Evolutionary conservation across 2,797 vertebrate species (phyloP), one percentile per base, ranked within the genome.

Genomic region (Calcarius lapponicus): DNA sequence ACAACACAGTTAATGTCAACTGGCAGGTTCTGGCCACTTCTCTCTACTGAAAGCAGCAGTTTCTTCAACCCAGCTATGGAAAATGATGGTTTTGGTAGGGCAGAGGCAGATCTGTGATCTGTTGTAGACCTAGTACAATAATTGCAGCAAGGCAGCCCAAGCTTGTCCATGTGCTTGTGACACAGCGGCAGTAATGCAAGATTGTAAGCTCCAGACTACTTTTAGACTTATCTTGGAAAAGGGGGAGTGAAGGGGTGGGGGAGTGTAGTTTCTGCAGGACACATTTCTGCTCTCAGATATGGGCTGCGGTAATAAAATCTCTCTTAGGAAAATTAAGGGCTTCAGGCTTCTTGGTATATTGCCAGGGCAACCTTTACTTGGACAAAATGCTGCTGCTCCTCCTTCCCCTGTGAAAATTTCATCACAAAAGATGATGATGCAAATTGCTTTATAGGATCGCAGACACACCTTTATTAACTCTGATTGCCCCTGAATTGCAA

Each of bases 401-500:
- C 86, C 71, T 95, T 87, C 28, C 29, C 73, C 64, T 65, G 61
- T 71, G 66, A 94, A 96, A 94, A 94, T 93, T 95, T 94, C 92
- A 90, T 96, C 91, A 95, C 70, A 67, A 80, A 94, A 76, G 43
- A 50, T 79, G 83, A 94, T 94, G 92, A 93, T 93, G 91, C 70
- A 97, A 95, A 96, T 90, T 95, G 67, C 60, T 66, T 89, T 96
- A 54, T 7, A 94, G 91, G 69, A 88, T 57, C 83, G 86, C 42
- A 76, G 84, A 84, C 78, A 87, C 90, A 71, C 95, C 94, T 95
- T 91, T 95, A 85, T 86, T 94, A 95, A 76, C 34, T 94, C 36
- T 80, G 85, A 75, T 96, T 95, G 93, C 79, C 89, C 93, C 70
- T 50, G 71, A 85, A 82, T 95, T 97, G 90, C 94, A 92, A 96